Percentiles rank a stretch among this genome's conserved stretches.
Conservation (phyloP, 2,113 vertebrate species). For the Nasalis larvatus region DNA sequence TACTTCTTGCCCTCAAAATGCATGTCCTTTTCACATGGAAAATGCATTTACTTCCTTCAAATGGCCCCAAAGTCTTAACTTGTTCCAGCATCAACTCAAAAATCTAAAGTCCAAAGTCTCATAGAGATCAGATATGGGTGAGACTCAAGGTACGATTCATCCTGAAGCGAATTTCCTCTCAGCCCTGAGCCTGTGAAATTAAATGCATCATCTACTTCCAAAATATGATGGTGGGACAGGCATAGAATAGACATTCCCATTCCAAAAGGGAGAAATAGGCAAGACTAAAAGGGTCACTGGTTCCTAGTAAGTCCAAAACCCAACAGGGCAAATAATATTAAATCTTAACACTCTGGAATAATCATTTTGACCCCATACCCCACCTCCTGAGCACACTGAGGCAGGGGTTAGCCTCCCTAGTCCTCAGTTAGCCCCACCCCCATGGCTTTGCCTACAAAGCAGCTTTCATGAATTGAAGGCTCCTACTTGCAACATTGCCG, state of each 20-base stretch:
- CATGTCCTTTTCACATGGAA: neutral
- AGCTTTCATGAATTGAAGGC: neutral
- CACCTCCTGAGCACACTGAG: neutral
- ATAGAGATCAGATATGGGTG: neutral
- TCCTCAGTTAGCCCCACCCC: neutral
- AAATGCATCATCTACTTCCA: neutral
- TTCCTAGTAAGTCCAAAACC: neutral
- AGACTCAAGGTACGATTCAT: neutral
- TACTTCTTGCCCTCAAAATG: neutral
- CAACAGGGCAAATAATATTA: neutral
- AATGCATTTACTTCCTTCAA: neutral
- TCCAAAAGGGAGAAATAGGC: neutral
- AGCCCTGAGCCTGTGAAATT: neutral
- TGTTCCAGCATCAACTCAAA: neutral
- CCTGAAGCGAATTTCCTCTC: neutral
- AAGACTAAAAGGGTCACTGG: neutral
- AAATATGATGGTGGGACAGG: neutral
- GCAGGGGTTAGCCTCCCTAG: too few species aligned
- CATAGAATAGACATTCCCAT: neutral
- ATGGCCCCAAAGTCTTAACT: neutral
- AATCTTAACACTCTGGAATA: neutral
- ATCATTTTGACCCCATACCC: neutral
- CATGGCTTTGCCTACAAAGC: neutral
- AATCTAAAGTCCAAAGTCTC: neutral
- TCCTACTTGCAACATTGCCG: neutral